These are phyloP conservation scores for Microcebus griseorufus DNA, from an alignment of 2,113 vertebrate species.

Conservation along the genomic window DNA sequence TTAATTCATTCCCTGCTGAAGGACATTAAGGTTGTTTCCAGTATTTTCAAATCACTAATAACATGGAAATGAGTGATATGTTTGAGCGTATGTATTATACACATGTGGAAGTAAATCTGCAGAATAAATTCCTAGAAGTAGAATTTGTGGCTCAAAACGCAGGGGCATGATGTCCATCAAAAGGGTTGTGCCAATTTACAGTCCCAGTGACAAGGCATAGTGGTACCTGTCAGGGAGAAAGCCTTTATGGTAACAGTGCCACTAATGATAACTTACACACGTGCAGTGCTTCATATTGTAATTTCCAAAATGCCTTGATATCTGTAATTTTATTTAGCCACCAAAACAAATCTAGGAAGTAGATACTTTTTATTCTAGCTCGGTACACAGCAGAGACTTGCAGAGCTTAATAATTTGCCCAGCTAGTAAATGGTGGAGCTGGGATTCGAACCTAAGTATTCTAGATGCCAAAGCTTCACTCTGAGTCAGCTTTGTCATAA, in stretches of 20 bases:
- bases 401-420: not conserved
- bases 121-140: not conserved
- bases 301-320: not conserved
- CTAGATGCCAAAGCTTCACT: not conserved
- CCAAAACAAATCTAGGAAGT: not conserved
- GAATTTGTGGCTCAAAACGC: not conserved
- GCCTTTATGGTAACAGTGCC: not conserved
- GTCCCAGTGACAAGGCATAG: not conserved
- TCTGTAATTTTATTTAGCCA: not conserved
- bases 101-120: not conserved
- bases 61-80: not conserved
- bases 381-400: not conserved
- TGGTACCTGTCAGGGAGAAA: not conserved
- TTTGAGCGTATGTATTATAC: not conserved
- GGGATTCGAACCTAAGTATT: not conserved
- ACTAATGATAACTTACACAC: not conserved
- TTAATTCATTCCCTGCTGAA: constrained; percentile 57
- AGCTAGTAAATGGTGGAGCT: not conserved
- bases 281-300: not conserved
- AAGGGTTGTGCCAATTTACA: not conserved
- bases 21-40: not conserved
- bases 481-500: not conserved
- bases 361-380: not conserved
- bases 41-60: constrained; percentile 36
- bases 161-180: not conserved